Percentiles rank a stretch among this genome's conserved stretches.
Evolutionary conservation across 2,113 vertebrate genomes (phyloP).

Genomic region (Pandion haliaetus): DNA sequence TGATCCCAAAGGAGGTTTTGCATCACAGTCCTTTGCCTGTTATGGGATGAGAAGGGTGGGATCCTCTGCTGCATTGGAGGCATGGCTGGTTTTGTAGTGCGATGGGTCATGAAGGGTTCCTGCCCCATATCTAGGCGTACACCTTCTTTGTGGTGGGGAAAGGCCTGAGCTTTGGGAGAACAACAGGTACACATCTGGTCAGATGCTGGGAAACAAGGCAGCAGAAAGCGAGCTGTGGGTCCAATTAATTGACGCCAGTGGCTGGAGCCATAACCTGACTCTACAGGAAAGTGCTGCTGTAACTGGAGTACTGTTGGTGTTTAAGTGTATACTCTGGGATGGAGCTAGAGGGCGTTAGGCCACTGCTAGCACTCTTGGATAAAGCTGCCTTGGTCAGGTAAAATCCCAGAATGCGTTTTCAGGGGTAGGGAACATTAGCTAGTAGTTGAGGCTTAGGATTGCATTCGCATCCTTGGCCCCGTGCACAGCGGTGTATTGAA

Average conservation of each 20-base stretch:
- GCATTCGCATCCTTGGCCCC: accelerated
- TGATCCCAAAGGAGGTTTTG: neutral
- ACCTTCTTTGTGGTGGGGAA: neutral
- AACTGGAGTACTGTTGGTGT: neutral
- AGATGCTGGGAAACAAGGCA: neutral
- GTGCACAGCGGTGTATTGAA: accelerated
- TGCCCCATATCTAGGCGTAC: neutral
- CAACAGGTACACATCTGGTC: neutral
- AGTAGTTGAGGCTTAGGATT: neutral
- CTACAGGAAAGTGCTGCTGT: neutral
- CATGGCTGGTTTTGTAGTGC: neutral
- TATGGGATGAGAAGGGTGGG: neutral
- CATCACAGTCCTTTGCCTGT: neutral
- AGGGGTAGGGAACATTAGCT: neutral
- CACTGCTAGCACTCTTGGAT: neutral
- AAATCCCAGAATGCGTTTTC: neutral
- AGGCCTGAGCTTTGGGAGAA: neutral
- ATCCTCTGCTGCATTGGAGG: neutral
- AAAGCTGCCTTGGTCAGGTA: neutral
- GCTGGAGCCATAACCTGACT: neutral
- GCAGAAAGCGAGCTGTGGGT: neutral
- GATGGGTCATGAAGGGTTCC: neutral
- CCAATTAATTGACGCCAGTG: neutral
- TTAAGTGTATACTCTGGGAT: neutral
- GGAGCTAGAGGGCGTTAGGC: slow-evolving; percentile 35